Evolutionary conservation across 37 sponge, comb jelly and placozoan species (phyloP), one percentile per base, ranked within the genome.

Genomic region (Dysidea cf. avara): DNA sequence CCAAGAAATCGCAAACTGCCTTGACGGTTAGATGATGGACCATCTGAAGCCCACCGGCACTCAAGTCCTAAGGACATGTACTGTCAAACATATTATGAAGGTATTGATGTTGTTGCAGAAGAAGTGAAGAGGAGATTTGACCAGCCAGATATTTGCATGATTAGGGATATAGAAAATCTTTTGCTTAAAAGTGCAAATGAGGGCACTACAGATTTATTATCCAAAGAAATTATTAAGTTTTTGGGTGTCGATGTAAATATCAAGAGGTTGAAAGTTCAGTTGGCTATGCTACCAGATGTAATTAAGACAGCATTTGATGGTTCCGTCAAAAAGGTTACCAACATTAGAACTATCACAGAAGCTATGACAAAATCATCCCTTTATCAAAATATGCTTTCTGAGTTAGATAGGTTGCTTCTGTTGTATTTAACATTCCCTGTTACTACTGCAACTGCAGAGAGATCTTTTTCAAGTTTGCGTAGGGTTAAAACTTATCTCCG

Each of bases 371-470:
- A 71, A 28, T 37, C 39, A 33, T 36, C 18, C 36, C 52, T 71
- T 11, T 71, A 71, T 57, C 31, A 55, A 28, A 57, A 37, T 55
- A 71, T 71, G 72, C 36, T 71, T 56, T 37, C 57, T 7, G 72
- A 71, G 36, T 52, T 85, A 40, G 73, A 85, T 61, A 85, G 72
- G 53, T 68, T 79, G 17, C 21, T 86, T n/a, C 53, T 38, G 28
- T 18, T 86, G 51, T 86, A 79, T 56, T 60, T 74, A 24, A 86
- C 75, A 37, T 28, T 86, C 18, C 80, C 80, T 34, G 58, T 86
- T 24, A 86, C 80, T 20, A 68, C 86, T 2, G 59, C 80, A 26
- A 67, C 68, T 47, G 34, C 86, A 53, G 80, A 79, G 49, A 35
- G 80, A 18, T 56, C 48, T 18, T 86, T n/a, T n/a, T n/a, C n/a